A percentile compares a stretch with the other conserved stretches of the same genome.
Evolutionary conservation across 1,140 invertebrate species (phyloP).

Genomic region (Calephelis virginiensis): DNA sequence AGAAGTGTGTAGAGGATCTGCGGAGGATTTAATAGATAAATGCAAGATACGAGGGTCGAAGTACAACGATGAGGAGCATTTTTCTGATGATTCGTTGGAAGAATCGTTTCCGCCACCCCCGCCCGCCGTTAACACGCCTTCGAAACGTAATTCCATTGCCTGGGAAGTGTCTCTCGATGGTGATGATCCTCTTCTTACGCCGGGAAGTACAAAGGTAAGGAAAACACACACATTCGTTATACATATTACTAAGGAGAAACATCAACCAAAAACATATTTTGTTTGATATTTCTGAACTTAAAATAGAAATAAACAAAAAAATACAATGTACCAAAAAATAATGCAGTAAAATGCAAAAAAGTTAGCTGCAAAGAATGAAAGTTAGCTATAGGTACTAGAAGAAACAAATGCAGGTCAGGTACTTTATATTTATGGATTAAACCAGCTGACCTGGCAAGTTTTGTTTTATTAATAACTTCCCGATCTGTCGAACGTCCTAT

Average conservation of each 20-base stretch:
- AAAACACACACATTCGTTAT: background rate
- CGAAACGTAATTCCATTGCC: constrained; percentile 88
- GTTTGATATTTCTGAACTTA: too few relatives aligned
- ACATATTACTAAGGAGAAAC: background rate
- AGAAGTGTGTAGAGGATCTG: constrained; percentile 83
- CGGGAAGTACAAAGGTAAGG: constrained; percentile 85
- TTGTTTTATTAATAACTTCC: too few relatives aligned
- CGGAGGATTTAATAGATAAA: constrained; percentile 60
- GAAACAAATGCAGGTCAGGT: too few relatives aligned
- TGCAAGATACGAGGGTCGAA: constrained; percentile 68
- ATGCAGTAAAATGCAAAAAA: too few relatives aligned
- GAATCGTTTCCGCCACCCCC: constrained; percentile 82
- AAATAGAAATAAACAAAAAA: too few relatives aligned
- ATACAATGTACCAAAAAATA: too few relatives aligned
- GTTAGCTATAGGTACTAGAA: too few relatives aligned
- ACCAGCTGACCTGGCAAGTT: too few relatives aligned
- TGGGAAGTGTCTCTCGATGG: constrained; percentile 89
- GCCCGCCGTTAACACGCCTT: constrained; percentile 77
- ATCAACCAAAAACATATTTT: too few relatives aligned
- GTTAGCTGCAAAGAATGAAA: too few relatives aligned
- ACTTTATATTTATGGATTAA: too few relatives aligned
- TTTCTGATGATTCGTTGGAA: constrained; percentile 90
- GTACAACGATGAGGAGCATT: constrained; percentile 84
- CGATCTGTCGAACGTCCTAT: too few relatives aligned
- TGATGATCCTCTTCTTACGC: constrained; percentile 83